Evolutionary conservation across 2,797 vertebrate species (phyloP).

Genomic region (Macrochelys suwanniensis): DNA sequence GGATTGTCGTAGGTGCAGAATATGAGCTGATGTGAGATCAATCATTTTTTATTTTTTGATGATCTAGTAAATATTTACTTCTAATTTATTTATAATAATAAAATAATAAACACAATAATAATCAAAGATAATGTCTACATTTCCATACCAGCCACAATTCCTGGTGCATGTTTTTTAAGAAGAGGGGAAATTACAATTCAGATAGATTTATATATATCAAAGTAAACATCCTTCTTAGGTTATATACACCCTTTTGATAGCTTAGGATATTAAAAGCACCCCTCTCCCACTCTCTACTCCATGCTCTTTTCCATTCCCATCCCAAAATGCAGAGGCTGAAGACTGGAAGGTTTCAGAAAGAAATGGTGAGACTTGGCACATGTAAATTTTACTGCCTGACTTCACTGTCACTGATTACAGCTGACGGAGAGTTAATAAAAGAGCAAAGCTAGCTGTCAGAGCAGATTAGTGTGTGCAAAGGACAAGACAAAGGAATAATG

Average conservation of each 20-base stretch:
- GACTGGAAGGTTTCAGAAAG: conserved; percentile 42
- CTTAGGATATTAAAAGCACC: not conserved
- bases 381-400: conserved; percentile 92
- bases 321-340: conserved; percentile 25
- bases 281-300: not conserved
- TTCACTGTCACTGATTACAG: conserved; percentile 93
- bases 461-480: conserved; percentile 90
- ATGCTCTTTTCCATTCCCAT: not conserved
- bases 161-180: not conserved
- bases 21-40: not conserved
- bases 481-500: conserved; percentile 92
- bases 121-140: not conserved
- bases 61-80: not conserved
- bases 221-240: not conserved
- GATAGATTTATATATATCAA: not conserved
- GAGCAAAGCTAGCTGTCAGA: conserved; percentile 96
- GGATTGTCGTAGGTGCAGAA: not conserved
- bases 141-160: not conserved
- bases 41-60: not conserved
- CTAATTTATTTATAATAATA: not conserved
- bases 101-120: not conserved
- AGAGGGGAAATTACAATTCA: not conserved
- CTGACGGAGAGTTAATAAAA: conserved; percentile 95
- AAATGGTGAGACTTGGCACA: conserved; percentile 87
- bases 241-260: not conserved